Base-by-base conservation (phyloP, 2,113 vertebrate species). In the Cromileptes altivelis region DNA sequence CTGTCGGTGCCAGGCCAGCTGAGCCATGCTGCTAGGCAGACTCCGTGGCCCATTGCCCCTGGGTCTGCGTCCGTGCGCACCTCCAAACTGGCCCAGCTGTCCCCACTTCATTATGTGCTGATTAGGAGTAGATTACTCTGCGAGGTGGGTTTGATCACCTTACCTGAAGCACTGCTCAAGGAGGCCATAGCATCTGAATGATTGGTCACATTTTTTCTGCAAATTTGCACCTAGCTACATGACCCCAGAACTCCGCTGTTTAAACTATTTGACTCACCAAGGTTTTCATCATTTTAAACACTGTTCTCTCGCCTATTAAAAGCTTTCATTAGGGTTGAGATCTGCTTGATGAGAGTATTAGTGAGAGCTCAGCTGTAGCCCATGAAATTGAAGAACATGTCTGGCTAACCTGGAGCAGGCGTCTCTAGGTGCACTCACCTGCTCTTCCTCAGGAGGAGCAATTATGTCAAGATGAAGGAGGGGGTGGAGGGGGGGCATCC, bases 391-490 rank as follows among this genome's bases (percentile, higher is more conserved):
- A 93, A 75, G 86, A 88, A 75, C 82, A 68, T 89, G 88, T 93
- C 90, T 85, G 52, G 75, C 89, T 90, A 93, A 93, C 92, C 68
- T 75, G 75, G 69, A 78, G 72, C 79, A 65, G 70, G 70, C 75
- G 70, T 94, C 95, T 96, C 78, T 14, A 87, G 93, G 90, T 95
- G 81, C 18, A 78, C 53, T 90, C 88, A 91, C 85, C 93, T 94
- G 60, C 70, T 87, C 88, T 58, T 91, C 95, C 97, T 95, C 96
- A 68, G 40, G 96, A 95, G 97, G 94, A 75, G 85, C 93, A 96
- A 96, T 97, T 97, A 96, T 88, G 84, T 92, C 84, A 86, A 91
- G 91, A 88, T 90, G 90, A 94, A 87, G 85, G 83, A 73, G 19
- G 71, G 70, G 49, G 13, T 7, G 49, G 15, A 18, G 17, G 49